A percentile compares a stretch with the other conserved stretches of the same genome.
phyloP scores from a whole-genome alignment of 2,888 invertebrate genomes.

The Axea sp. region DNA sequence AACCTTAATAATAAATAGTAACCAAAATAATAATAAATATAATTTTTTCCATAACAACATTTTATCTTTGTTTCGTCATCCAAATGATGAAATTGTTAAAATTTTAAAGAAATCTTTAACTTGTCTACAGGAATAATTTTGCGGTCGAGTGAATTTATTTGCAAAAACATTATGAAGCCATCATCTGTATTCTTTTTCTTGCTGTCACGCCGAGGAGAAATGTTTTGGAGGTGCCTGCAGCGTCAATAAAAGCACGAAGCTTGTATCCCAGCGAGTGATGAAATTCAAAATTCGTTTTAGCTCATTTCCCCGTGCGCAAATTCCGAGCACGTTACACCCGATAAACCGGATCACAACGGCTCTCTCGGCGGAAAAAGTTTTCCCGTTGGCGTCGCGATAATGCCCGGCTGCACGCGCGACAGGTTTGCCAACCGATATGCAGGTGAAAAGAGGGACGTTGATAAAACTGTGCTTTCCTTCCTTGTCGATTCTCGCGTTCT shows the following conservation, averaged over 20 bases:
- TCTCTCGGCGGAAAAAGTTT: conserved; percentile 69
- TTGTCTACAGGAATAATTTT: conserved; percentile 29
- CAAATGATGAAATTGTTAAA: no score
- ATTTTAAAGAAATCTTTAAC: conserved; percentile 7
- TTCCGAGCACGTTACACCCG: conserved; percentile 72
- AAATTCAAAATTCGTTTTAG: conserved; percentile 63
- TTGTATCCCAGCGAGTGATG: conserved; percentile 60
- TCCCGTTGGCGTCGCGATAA: conserved; percentile 54
- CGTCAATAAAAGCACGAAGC: conserved; percentile 59
- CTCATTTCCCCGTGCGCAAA: conserved; percentile 72
- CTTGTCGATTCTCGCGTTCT: conserved; percentile 1
- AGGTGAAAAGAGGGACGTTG: conserved; percentile 46
- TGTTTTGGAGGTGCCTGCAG: conserved; percentile 54
- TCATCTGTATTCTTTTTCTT: conserved; percentile 38
- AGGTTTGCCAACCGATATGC: conserved; percentile 50
- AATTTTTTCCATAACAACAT: no score
- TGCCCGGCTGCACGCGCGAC: conserved; percentile 57
- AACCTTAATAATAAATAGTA: no score
- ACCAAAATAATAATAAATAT: no score
- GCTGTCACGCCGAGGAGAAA: conserved; percentile 44
- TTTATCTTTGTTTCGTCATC: no score
- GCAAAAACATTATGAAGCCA: conserved; percentile 35
- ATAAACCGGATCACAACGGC: conserved; percentile 72
- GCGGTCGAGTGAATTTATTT: conserved; percentile 23
- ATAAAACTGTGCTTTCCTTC: conserved; percentile 25